Base-by-base conservation (phyloP, 2,113 vertebrate genomes). In the Macquaria ambigua region DNA sequence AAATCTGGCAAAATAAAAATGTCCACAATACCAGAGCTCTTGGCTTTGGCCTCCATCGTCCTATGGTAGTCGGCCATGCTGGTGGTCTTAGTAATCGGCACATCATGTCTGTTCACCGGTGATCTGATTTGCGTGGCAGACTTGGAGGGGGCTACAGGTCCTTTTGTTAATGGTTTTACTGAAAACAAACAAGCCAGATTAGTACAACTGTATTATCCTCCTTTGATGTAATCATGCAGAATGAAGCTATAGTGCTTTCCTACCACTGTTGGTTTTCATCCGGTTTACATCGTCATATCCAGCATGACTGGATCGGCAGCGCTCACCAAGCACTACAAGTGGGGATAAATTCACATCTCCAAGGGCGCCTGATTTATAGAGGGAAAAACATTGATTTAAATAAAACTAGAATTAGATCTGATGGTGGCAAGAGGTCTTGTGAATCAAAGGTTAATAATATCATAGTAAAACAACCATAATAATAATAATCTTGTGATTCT, bases 31-130 rank as follows among this genome's bases (percentile, higher is more conserved):
- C 92, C 92, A 48, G 67, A 0, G 2, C 2, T 55, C 11, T 34
- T 82, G 14, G 15, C 34, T 80, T 79, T 90, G 6, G 28, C 48
- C 66, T 85, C 39, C 87, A 93, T 80, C 3, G 4, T 79, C 25
- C 8, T 85, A 28, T 8, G 55, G 84, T 94, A 92, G 9, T 93
- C 89, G 0, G 12, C 77, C 74, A 81, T 80, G 76, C 58, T 92
- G 31, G 56, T 56, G 7, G 4, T 10, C 52, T 66, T 83, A 1
- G 12, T 1, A 1, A 4, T 21, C 0, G 1, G 0, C 7, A 18
- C 23, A 43, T 82, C 14, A 2, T 20, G 59, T 21, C 16, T 84
- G 6, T 46, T 83, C 3, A 1, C 70, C 0, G 10, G 18, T 8
- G 31, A 0, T 77, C 23, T 89, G 23, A n/a, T 12, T 16, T 74